Base-by-base conservation (phyloP, 2,888 invertebrate species). In the Morinoia aosen region DNA sequence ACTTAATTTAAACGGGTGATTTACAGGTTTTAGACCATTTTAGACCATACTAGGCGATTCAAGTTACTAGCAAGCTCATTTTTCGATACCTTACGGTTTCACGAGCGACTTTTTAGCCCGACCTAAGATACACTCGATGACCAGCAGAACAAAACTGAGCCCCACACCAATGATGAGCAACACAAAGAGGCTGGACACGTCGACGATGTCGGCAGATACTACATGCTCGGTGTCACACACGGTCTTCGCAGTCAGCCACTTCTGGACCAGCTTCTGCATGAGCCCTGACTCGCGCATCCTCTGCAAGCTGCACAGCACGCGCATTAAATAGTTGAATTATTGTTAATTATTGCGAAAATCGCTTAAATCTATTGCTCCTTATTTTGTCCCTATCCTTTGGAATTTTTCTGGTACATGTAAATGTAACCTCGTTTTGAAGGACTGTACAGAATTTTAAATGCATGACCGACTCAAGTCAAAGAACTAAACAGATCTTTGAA, bases 61-160 rank as follows among this genome's bases (percentile, higher is more conserved):
- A 76, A 33, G 76, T 76, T 16, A 76, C 8, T 76, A 3, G 33
- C 8, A 76, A 16, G 16, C 19, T 16, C 19, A 16, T 16, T 12
- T 64, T 25, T 33, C 8, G 76, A 33, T 76, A 33, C 16, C 33
- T 16, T 25, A 1, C 3, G 0, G 76, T 33, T 33, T 16, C 8
- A 3, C 2, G 25, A 10, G 76, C 25, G 76, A 76, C 76, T 76
- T 76, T 10, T 8, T 33, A 76, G 76, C 33, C 25, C 76, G 25
- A 8, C 19, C 76, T 33, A 76, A 14, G 3, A 90, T 40, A 19
- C 39, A 40, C 90, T 90, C 90, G 11, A 40, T 40, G 7, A 40
- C 40, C 95, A 97, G 94, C 97, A 97, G 96, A 96, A 97, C 10
- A 96, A 97, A 95, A 96, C 96, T 95, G 14, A 96, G 76, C 76